These are phyloP conservation scores for Drosophila obscura DNA, from an alignment of 1,140 invertebrate genomes.

Conservation along the genomic window DNA sequence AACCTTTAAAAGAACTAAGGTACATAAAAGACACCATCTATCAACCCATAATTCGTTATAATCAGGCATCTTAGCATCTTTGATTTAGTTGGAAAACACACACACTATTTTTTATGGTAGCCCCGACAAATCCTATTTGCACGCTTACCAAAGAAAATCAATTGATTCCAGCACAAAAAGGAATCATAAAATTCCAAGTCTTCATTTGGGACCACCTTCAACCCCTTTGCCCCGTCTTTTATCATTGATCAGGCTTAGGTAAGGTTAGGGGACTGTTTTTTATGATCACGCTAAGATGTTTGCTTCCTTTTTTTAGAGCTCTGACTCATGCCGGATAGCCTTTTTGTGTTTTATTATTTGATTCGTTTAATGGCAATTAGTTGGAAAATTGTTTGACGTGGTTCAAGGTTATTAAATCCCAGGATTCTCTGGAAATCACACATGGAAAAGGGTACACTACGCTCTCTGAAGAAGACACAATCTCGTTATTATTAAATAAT, in stretches of 20 bases:
- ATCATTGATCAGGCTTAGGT: slow-evolving; percentile 73
- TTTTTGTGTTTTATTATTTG: slow-evolving; percentile 25
- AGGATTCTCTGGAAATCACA: slow-evolving; percentile 48
- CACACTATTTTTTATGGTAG: slow-evolving; percentile 31
- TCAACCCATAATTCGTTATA: slow-evolving; percentile 41
- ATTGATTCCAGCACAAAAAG: slow-evolving; percentile 40
- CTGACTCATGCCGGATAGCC: slow-evolving; percentile 39
- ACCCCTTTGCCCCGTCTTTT: slow-evolving; percentile 52
- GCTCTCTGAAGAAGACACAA: slow-evolving; percentile 10
- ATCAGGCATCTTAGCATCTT: slow-evolving; percentile 40
- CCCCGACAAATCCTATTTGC: slow-evolving; percentile 78
- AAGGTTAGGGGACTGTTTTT: slow-evolving; percentile 32
- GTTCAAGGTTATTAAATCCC: slow-evolving; percentile 17
- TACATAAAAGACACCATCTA: slow-evolving; percentile 5
- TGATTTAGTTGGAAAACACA: slow-evolving; percentile 45
- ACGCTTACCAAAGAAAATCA: slow-evolving; percentile 70
- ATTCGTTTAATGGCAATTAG: slow-evolving; percentile 73
- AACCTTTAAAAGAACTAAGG: slow-evolving; percentile 24
- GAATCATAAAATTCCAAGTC: slow-evolving; percentile 54
- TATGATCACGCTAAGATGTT: slow-evolving; percentile 75
- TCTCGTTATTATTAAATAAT: slow-evolving; percentile 58
- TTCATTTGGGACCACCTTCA: slow-evolving; percentile 44
- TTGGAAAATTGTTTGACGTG: slow-evolving; percentile 62
- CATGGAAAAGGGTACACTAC: slow-evolving; percentile 13
- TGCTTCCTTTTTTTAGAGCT: slow-evolving; percentile 36